phyloP scores from a whole-genome alignment of 2,113 vertebrate genomes.

The Vulpes lagopus region DNA sequence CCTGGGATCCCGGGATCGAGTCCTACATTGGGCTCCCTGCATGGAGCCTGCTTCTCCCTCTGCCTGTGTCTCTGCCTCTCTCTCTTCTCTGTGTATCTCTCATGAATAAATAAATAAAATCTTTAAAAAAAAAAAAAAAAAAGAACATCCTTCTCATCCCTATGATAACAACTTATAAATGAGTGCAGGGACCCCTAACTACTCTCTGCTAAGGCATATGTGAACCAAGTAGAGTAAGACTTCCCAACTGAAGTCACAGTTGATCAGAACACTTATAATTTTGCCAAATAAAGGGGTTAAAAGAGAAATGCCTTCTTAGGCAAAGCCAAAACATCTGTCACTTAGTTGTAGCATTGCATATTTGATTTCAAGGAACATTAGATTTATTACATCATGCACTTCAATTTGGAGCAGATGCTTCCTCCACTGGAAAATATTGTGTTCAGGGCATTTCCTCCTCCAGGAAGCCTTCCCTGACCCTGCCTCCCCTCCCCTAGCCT shows the following conservation, averaged over 20 bases:
- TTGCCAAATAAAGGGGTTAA: not conserved
- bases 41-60: not conserved
- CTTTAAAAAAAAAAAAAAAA: not conserved
- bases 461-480: not conserved
- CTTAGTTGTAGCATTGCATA: not conserved
- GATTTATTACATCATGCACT: not conserved
- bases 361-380: conserved; percentile 24
- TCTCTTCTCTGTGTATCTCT: not conserved
- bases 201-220: not conserved
- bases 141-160: not conserved
- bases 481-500: not conserved
- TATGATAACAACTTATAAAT: not conserved
- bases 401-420: not conserved
- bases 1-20: not conserved
- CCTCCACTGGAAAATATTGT: not conserved
- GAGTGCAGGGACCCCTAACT: not conserved
- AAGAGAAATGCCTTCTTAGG: conserved; percentile 42
- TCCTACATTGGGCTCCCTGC: not conserved
- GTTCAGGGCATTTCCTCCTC: not conserved
- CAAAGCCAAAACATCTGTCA: not conserved
- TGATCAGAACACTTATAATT: not conserved
- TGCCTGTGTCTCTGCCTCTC: not conserved
- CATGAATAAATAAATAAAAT: not conserved
- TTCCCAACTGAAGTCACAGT: not conserved
- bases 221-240: not conserved